Base-by-base conservation (phyloP, 2,888 invertebrate genomes). In the Aphelenchoides bicaudatus region DNA sequence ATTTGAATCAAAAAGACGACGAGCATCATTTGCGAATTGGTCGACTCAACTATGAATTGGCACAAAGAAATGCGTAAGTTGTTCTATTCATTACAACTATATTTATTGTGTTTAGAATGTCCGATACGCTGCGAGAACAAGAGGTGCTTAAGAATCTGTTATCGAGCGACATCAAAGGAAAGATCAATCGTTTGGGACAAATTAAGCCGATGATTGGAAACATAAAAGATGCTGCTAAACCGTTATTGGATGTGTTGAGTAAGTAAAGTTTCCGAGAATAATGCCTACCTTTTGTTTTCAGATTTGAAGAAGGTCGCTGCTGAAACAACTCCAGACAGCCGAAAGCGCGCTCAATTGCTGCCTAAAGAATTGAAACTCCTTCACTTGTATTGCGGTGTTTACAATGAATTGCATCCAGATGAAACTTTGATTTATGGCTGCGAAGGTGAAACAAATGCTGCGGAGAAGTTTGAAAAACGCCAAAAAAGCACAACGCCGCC, bases 71-170 rank as follows among this genome's bases (percentile, higher is more conserved):
- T 60, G 58, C 63, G 68, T 68, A 13, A 21, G 65, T 37, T 55
- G 10, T 19, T 2, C 49, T 48, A 29, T 8, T 16, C 8, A 5
- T 48, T 48, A 29, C 19, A 21, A 43, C 13, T 16, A 43, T 16
- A 43, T 16, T 43, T 43, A 8, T 48, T 21, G 27, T 48, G 23
- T 1, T 1, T 5, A 73, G 73, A 31, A 46, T 73, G 38, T 46
- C 62, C 13, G 58, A 58, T 1, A 65, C 65, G 3, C 59, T 72
- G 39, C 59, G 60, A 5, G 72, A 73, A 27, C 56, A 66, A 30
- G 72, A 73, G 56, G 67, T 63, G 3, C 43, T 70, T n/a, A 34
- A 70, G 49, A 65, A 65, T 19, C 67, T 71, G n/a, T 61, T 73
- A 0, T 34, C 58, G 30, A 69, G 69, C 38, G 71, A 73, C 48